phyloP scores from a whole-genome alignment of 2,113 vertebrate species.

The Struthio camelus region DNA sequence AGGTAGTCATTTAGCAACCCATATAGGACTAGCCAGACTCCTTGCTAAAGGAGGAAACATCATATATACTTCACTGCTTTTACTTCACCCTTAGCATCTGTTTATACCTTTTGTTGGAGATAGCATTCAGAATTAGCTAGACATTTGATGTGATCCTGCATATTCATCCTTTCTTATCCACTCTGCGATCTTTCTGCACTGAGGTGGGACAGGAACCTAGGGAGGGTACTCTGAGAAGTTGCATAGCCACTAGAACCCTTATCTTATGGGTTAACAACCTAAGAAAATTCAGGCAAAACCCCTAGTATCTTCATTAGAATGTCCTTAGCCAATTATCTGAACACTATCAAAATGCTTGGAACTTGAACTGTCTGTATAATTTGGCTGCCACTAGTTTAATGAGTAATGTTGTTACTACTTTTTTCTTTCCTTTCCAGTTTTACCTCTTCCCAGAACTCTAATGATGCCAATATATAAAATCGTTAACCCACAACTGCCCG shows the following conservation, averaged over 20 bases:
- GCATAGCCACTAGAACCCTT: background rate
- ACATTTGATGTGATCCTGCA: background rate
- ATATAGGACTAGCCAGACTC: background rate
- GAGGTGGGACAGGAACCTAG: background rate
- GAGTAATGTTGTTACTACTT: background rate
- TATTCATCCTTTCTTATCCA: background rate
- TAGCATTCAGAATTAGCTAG: background rate
- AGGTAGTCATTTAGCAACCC: background rate
- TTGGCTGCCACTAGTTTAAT: background rate
- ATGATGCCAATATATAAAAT: background rate
- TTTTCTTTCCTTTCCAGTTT: background rate
- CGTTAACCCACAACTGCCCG: background rate
- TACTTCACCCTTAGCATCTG: background rate
- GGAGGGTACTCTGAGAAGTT: background rate
- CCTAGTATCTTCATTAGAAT: background rate
- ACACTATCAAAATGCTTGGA: background rate
- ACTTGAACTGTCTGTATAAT: background rate
- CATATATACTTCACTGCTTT: accelerated
- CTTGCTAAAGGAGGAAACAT: background rate
- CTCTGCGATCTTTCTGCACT: background rate
- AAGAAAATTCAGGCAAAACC: background rate
- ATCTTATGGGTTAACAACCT: background rate
- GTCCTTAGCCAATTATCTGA: background rate
- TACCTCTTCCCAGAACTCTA: background rate
- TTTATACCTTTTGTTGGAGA: background rate